These are phyloP conservation scores for Lates japonicus DNA, from an alignment of 2,797 vertebrate species.

Conservation along the genomic window DNA sequence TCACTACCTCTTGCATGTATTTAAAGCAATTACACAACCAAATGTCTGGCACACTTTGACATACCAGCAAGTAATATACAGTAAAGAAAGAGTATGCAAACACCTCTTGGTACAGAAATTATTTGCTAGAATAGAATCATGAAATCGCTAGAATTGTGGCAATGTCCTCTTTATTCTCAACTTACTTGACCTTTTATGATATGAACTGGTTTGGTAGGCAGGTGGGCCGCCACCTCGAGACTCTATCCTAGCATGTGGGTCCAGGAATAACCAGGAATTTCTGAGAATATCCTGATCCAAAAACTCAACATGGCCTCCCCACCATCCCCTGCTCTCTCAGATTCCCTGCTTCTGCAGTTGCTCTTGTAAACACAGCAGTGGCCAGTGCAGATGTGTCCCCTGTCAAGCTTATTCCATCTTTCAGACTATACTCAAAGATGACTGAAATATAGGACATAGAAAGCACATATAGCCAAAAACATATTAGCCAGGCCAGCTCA, in stretches of 20 bases:
- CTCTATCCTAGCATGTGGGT: slow-evolving; percentile 45
- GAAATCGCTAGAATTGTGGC: background rate
- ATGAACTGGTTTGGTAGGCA: slow-evolving; percentile 29
- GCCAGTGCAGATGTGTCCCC: slow-evolving; percentile 56
- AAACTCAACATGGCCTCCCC: slow-evolving; percentile 36
- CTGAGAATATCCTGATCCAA: slow-evolving; percentile 76
- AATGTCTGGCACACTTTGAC: background rate
- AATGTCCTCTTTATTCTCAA: slow-evolving; percentile 21
- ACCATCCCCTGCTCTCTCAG: slow-evolving; percentile 64
- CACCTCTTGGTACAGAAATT: background rate
- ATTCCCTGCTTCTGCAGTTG: slow-evolving; percentile 71
- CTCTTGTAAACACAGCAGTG: slow-evolving; percentile 69
- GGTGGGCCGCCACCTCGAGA: slow-evolving; percentile 65
- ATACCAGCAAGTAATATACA: background rate
- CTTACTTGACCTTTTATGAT: slow-evolving; percentile 41
- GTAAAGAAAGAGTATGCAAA: background rate
- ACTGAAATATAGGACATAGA: slow-evolving; percentile 20
- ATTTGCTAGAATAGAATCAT: background rate
- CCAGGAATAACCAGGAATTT: slow-evolving; percentile 82
- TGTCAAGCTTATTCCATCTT: slow-evolving; percentile 47
- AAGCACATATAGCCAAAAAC: background rate
- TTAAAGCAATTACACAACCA: slow-evolving; percentile 10
- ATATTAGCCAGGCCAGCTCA: background rate
- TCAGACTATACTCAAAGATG: background rate
- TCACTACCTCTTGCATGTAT: background rate